Base-by-base conservation (phyloP, 2,888 invertebrate species). In the Proisotoma minuta region DNA sequence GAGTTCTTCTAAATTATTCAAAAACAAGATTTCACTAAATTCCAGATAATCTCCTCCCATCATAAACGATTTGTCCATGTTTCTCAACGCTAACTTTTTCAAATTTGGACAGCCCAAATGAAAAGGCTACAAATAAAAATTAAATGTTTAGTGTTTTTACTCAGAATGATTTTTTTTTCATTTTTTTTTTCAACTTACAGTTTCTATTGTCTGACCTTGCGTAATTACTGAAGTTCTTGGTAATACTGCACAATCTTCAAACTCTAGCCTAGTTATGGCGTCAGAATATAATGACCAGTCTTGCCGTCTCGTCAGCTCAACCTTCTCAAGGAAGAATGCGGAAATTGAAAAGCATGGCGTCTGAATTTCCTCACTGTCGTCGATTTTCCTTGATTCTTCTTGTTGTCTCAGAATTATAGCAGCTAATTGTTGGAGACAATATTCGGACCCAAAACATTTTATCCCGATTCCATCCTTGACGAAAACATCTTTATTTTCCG, bases 191-290 rank as follows among this genome's bases (percentile, higher is more conserved):
- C 18, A 18, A 22, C 12, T 39, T 23, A 29, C 50, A 34, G n/a
- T n/a, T n/a, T n/a, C n/a, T n/a, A n/a, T n/a, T n/a, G n/a, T n/a
- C n/a, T n/a, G n/a, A n/a, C n/a, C n/a, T n/a, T n/a, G n/a, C n/a
- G n/a, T n/a, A n/a, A n/a, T 54, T 49, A 49, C 50, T 34, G 59
- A 52, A 53, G 57, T 65, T 28, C 65, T 59, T 12, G 62, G 63
- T 26, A 68, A 65, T 27, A 70, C 59, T 1, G 70, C 61, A 51
- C 65, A 68, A 3, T 64, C 67, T 52, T 57, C 63, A 56, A 70
- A 70, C 15, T 70, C 70, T n/a, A 70, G 39, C 23, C 63, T 59
- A 0, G 70, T 70, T 15, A 70, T 67, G 10, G 20, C 27, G 20
- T 70, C 64, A n/a, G 62, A 58, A 27, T 60, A 68, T 2, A 57